A percentile compares a stretch with the other conserved stretches of the same genome.
Conservation (phyloP, 2,113 vertebrate species). For the Nothobranchius kuhntae region DNA sequence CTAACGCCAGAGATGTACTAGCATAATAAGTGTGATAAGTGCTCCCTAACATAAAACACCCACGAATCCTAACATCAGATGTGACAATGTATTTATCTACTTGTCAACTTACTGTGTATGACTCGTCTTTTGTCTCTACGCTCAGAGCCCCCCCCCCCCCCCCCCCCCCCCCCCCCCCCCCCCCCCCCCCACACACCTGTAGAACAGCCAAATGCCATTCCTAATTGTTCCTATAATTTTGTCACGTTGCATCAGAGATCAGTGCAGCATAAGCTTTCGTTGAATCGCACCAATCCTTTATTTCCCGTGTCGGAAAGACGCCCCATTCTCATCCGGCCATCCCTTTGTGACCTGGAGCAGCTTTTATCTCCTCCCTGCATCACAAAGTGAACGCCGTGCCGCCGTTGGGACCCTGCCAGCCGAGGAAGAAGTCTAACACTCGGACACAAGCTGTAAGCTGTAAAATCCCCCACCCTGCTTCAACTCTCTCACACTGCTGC, state of each 20-base stretch:
- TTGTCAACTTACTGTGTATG: too few relatives aligned
- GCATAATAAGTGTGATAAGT: too few relatives aligned
- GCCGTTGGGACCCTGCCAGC: slow-evolving; percentile 62
- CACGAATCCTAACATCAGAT: too few relatives aligned
- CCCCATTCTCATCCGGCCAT: slow-evolving; percentile 26
- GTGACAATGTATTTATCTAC: too few relatives aligned
- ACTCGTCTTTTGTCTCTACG: slow-evolving; percentile 32
- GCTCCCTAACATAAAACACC: too few relatives aligned
- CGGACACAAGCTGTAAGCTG: slow-evolving; percentile 56
- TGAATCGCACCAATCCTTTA: slow-evolving; percentile 39
- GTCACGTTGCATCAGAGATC: slow-evolving; percentile 54
- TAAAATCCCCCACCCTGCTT: slow-evolving; percentile 43
- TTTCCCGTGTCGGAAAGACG: slow-evolving; percentile 5
- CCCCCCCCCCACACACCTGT: neutral
- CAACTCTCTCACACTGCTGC: slow-evolving; percentile 17
- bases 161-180: too few relatives aligned
- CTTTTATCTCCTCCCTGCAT: slow-evolving; percentile 63
- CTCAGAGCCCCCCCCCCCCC: slow-evolving; percentile 9
- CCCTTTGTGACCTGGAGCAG: slow-evolving; percentile 43
- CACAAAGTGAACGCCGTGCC: slow-evolving; percentile 67
- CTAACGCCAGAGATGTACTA: too few relatives aligned
- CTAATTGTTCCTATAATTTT: slow-evolving; percentile 33
- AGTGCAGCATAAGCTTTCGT: slow-evolving; percentile 30
- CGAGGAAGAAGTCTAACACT: slow-evolving; percentile 51
- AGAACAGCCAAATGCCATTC: slow-evolving; percentile 22